Evolutionary conservation across 2,888 invertebrate species (phyloP).

Genomic region (Cactoblastis cactorum): DNA sequence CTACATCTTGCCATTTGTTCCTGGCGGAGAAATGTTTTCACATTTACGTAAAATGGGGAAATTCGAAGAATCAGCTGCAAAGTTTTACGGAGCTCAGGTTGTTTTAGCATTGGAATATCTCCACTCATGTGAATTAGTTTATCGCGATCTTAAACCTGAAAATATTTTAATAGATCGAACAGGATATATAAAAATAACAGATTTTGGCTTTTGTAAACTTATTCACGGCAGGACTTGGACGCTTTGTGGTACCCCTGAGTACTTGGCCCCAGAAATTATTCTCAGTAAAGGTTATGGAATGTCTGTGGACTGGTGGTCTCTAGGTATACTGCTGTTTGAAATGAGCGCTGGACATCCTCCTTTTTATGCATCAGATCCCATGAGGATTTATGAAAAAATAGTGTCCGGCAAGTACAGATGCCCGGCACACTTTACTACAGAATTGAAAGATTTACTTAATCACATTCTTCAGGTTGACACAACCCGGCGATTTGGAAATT

Average conservation of each 20-base stretch:
- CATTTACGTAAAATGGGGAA: slow-evolving; percentile 82
- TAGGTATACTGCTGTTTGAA: slow-evolving; percentile 92
- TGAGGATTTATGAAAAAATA: slow-evolving; percentile 97
- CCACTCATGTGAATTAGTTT: slow-evolving; percentile 91
- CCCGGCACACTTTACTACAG: slow-evolving; percentile 88
- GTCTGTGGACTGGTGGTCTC: slow-evolving; percentile 98
- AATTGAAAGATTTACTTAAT: slow-evolving; percentile 88
- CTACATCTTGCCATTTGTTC: slow-evolving; percentile 88
- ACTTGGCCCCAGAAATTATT: slow-evolving; percentile 96
- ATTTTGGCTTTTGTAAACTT: slow-evolving; percentile 96
- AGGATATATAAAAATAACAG: slow-evolving; percentile 92
- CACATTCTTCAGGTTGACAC: slow-evolving; percentile 85
- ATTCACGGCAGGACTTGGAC: slow-evolving; percentile 90
- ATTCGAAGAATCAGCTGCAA: slow-evolving; percentile 87
- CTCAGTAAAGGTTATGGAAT: slow-evolving; percentile 94
- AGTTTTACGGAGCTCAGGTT: slow-evolving; percentile 95
- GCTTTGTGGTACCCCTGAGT: slow-evolving; percentile 97
- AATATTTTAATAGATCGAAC: slow-evolving; percentile 89
- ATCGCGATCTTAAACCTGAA: slow-evolving; percentile 95
- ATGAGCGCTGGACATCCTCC: slow-evolving; percentile 96
- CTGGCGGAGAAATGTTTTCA: slow-evolving; percentile 93
- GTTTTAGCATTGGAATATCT: slow-evolving; percentile 94
- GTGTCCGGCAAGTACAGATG: slow-evolving; percentile 92
- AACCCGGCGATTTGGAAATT: slow-evolving; percentile 87
- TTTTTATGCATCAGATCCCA: slow-evolving; percentile 94